Conservation (phyloP, 1,140 invertebrate genomes). For the Papilio polytes region DNA sequence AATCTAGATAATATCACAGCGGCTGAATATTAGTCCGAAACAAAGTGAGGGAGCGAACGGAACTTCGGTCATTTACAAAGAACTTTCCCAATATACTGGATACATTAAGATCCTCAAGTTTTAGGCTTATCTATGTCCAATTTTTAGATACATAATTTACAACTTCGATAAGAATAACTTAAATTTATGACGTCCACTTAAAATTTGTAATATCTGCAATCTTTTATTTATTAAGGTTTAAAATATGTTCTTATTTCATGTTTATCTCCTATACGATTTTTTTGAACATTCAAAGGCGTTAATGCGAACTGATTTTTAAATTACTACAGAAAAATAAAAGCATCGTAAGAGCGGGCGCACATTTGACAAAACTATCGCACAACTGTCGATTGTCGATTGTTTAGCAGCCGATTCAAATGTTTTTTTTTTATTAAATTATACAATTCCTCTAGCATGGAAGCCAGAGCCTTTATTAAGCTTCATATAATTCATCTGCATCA, state of each 20-base stretch:
- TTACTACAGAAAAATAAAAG: no score
- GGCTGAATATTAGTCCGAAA: constrained; percentile 34
- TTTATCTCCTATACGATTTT: background rate
- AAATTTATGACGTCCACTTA: constrained; percentile 5
- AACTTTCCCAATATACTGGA: constrained; percentile 31
- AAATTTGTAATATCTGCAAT: background rate
- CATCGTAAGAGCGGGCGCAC: no score
- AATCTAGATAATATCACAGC: constrained; percentile 27
- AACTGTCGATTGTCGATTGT: no score
- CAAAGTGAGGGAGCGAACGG: constrained; percentile 23
- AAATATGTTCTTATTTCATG: background rate
- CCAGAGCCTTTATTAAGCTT: no score
- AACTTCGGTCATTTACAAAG: constrained; percentile 33
- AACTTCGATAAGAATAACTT: constrained; percentile 13
- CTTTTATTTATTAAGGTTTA: background rate
- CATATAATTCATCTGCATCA: no score
- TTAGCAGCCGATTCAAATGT: no score
- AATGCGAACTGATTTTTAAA: no score
- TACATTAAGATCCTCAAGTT: constrained; percentile 33
- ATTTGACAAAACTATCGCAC: no score
- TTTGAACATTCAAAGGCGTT: no score
- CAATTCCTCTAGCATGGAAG: no score
- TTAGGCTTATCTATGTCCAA: constrained; percentile 20
- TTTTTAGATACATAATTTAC: constrained; percentile 15
- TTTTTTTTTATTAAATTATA: no score